Base-by-base conservation (phyloP, 1,140 invertebrate species). In the Linepithema humile region DNA sequence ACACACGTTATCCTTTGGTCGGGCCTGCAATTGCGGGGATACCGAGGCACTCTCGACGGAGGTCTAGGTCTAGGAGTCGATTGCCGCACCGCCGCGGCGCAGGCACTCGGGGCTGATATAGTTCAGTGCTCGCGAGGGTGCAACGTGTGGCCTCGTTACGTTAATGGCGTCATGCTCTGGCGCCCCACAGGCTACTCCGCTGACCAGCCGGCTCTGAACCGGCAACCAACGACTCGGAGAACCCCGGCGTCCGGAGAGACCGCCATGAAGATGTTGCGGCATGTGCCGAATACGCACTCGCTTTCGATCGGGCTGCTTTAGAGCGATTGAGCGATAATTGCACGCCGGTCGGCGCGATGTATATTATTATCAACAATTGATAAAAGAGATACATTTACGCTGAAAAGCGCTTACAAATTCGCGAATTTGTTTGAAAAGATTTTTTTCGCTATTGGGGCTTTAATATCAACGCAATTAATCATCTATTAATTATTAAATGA, bases 81-180 rank as follows among this genome's bases (percentile, higher is more conserved):
- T 83, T 85, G 84, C 83, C 32, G 73, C 55, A 38, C 26, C 40
- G 38, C 10, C 57, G 57, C 73, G 73, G 67, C 75, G 75, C 53
- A 43, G 83, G 83, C 75, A 88, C 86, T 88, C 82, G 82, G 88
- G 78, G 85, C 86, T 87, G 84, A 88, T 86, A 72, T 90, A 91
- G 87, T 86, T 83, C 70, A 82, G 70, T 88, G 84, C 74, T 65
- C 57, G 75, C 67, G 60, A 84, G 89, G 88, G 90, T 90, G 86
- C 89, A 86, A 89, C 89, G 84, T 89, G 89, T 90, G 88, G 86
- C 89, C 88, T 86, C 90, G 89, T 91, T 91, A 89, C 90, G 85
- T 89, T 90, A 91, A 90, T 89, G 89, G 86, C 91, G 91, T 93
- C 89, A 93, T 90, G 92, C 90, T 91, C 91, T 90, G 89, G 85